Evolutionary conservation across 2,113 vertebrate species (phyloP), one percentile per base, ranked within the genome.

Genomic region (Mellivora capensis): DNA sequence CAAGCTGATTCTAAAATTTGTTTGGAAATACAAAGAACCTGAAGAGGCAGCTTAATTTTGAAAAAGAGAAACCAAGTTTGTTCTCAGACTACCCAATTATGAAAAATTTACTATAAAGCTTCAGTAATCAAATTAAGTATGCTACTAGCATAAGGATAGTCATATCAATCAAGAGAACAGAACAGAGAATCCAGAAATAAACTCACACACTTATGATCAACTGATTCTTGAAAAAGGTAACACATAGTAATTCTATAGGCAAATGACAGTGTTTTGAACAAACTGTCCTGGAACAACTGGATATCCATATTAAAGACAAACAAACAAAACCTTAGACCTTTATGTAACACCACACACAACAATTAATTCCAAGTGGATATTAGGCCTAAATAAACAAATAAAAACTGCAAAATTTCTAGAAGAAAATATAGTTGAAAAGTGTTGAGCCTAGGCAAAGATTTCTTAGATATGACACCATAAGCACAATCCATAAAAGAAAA

Each of bases 21-120:
- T 29, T 64, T 67, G 15, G 47, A 80, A 87, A 87, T 69, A 80
- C n/a, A 69, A 79, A 69, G 20, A 57, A 74, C 27, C 31, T n/a
- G 20, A 92, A 82, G 23, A 93, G 57, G n/a, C 25, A 81, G 81
- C 67, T 62, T 74, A 90, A 64, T 84, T 79, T 76, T 90, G 37
- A 69, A 90, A 82, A 64, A 88, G 74, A 37, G 62, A 49, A 71
- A 42, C 21, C 59, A 77, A 77, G 9, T n/a, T 85, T 37, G 59
- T 44, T 84, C 80, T 85, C 61, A 86, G 14, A 76, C 34, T 86
- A 79, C 25, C 14, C 47, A 79, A 39, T 49, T 79, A 31, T 85
- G 94, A 83, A 72, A 87, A 91, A 62, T 44, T 42, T 62, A 80
- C 74, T 72, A n/a, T 80, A 92, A 92, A 92, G 12, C 54, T 91